These are phyloP conservation scores for Xiphophorus birchmanni DNA, from an alignment of 2,797 vertebrate species.

Conservation along the genomic window DNA sequence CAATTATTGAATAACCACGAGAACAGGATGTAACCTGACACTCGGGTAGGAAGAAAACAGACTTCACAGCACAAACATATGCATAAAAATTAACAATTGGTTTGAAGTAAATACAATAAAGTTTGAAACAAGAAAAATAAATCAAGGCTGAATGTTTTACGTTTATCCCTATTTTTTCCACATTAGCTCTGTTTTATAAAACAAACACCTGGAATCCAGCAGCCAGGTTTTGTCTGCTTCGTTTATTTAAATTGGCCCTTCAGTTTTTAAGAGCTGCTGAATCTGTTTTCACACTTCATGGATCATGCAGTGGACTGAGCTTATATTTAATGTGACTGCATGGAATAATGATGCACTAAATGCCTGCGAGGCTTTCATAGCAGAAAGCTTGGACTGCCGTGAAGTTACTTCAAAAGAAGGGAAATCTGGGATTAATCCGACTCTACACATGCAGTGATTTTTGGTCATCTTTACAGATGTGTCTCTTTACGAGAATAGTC, in stretches of 20 bases:
- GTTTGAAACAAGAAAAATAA: background rate
- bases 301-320: background rate
- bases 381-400: conserved; percentile 20
- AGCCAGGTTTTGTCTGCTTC: conserved; percentile 3
- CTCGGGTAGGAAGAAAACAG: background rate
- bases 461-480: conserved; percentile 15
- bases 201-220: conserved; percentile 9
- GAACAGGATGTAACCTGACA: conserved; percentile 22
- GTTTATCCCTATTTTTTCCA: background rate
- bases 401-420: conserved; percentile 25
- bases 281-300: conserved; percentile 20
- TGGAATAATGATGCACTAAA: conserved; percentile 20
- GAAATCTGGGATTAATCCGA: conserved; percentile 12
- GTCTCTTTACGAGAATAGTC: conserved; percentile 9
- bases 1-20: conserved; percentile 7
- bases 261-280: conserved; percentile 4
- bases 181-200: background rate
- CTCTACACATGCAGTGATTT: conserved; percentile 5
- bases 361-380: conserved; percentile 20
- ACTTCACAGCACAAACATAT: background rate
- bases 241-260: conserved; percentile 9
- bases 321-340: background rate
- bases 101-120: background rate
- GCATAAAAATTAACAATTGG: background rate
- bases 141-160: background rate